Evolutionary conservation across 2,888 invertebrate species (phyloP), one percentile per base, ranked within the genome.

Genomic region (Norana najaformis): DNA sequence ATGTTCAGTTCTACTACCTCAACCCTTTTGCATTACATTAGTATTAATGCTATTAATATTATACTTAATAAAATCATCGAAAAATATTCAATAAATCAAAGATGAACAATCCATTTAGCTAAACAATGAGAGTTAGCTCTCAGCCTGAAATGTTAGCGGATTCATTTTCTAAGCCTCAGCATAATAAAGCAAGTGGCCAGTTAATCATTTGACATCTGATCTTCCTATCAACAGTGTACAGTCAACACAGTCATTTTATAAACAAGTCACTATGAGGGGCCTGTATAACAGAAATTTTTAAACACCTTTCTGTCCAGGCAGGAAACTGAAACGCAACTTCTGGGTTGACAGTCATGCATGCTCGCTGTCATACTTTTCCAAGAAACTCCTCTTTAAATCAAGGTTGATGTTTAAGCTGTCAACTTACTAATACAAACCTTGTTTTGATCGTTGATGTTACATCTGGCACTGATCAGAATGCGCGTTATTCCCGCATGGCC

Each of bases 401-500:
- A 47, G 20, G n/a, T n/a, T n/a, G n/a, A n/a, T 47, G 41, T 18
- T 16, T 41, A 41, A 41, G 41, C 41, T 14, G 16, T 41, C 53
- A 4, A 47, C 47, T 47, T 20, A 5, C 20, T 85, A 0, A 85
- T 35, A n/a, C 85, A 85, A 85, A 92, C 92, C 92, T 92, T 93
- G 89, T 99, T 99, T 93, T 97, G 97, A 93, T 97, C 97, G 91
- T 97, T 97, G 90, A 97, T 97, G 93, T 97, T 96, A 94, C 97
- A 97, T 93, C 97, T 96, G 0, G 98, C 98, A 69, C 98, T 98
- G 92, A 99, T 97, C 90, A 99, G 96, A 93, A 99, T 98, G 90
- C 98, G 96, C 0, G 98, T 97, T 91, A 98, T 98, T 6, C 98
- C 98, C 0, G 98, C 98, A 95, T 99, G 99, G 0, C 98, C 98